phyloP scores from a whole-genome alignment of 2,113 vertebrate genomes.

The Caracal caracal region DNA sequence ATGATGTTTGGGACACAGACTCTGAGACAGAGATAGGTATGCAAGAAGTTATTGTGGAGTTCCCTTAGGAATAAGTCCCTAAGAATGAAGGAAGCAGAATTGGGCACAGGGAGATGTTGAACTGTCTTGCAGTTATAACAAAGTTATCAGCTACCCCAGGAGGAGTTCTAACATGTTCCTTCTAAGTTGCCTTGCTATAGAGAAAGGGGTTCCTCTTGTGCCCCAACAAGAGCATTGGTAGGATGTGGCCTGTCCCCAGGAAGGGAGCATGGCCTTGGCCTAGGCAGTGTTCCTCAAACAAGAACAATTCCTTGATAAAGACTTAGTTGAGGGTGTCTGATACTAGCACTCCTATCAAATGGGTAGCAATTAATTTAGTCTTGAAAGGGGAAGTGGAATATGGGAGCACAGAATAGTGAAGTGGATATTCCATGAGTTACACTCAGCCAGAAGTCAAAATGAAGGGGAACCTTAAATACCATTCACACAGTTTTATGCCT shows the following conservation, averaged over 20 bases:
- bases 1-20: no score
- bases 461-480: neutral
- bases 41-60: neutral
- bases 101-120: neutral
- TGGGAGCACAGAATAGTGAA: no score
- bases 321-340: neutral
- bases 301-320: neutral
- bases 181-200: no score
- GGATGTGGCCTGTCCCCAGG: neutral
- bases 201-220: fast-evolving
- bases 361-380: neutral
- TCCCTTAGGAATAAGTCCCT: neutral
- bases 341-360: no score
- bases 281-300: neutral
- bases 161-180: neutral
- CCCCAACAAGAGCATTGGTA: neutral
- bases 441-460: neutral
- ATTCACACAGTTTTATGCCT: neutral
- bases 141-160: neutral
- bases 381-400: neutral
- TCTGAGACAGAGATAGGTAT: no score
- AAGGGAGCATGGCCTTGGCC: neutral
- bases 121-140: neutral
- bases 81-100: neutral
- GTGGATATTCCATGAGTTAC: no score